phyloP scores from a whole-genome alignment of 2,797 vertebrate species.

The Arnoldichthys spilopterus region DNA sequence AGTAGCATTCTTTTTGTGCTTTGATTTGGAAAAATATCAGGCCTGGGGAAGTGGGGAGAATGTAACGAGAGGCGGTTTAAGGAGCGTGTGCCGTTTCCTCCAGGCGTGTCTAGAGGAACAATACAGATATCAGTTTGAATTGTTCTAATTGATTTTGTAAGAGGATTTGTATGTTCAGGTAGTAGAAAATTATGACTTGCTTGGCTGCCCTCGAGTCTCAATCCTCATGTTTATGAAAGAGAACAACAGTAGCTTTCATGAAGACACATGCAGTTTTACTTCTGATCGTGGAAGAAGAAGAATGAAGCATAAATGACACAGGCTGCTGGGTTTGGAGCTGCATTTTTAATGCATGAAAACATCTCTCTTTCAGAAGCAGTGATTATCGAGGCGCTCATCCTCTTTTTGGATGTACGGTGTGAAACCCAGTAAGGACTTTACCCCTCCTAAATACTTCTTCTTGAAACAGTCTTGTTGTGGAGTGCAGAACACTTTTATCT shows the following conservation, averaged over 20 bases:
- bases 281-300: background rate
- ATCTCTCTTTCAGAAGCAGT: background rate
- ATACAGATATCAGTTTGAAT: slow-evolving; percentile 16
- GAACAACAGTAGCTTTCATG: slow-evolving; percentile 6
- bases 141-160: slow-evolving; percentile 2
- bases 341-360: background rate
- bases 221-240: slow-evolving; percentile 9
- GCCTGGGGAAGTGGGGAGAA: background rate
- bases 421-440: background rate
- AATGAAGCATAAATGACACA: background rate
- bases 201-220: background rate
- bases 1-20: background rate
- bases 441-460: background rate
- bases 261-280: background rate
- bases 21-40: background rate
- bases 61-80: slow-evolving; percentile 4
- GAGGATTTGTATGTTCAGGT: background rate
- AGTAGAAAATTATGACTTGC: slow-evolving; percentile 1
- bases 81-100: background rate
- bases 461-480: background rate
- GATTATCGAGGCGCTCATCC: background rate
- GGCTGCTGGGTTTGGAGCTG: background rate
- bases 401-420: background rate
- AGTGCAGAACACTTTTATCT: background rate
- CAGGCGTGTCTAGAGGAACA: background rate